These are phyloP conservation scores for Anastatus disparis DNA, from an alignment of 1,140 invertebrate genomes.

Conservation along the genomic window DNA sequence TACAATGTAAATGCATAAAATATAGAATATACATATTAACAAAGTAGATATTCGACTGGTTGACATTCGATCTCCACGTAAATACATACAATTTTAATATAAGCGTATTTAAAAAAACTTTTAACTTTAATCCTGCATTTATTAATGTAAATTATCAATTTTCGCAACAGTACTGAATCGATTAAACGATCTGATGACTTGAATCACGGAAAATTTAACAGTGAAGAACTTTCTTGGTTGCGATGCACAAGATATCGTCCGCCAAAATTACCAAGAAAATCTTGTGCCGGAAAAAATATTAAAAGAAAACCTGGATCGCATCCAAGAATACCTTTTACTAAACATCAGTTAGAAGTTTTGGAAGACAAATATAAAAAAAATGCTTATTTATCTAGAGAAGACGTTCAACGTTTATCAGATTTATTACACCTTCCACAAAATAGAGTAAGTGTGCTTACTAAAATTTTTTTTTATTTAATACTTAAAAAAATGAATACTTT, in stretches of 20 bases:
- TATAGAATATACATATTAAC: too few species aligned
- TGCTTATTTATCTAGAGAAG: conserved; percentile 72
- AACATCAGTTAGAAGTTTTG: conserved; percentile 69
- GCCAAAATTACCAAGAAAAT: conserved; percentile 77
- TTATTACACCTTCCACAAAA: conserved; percentile 71
- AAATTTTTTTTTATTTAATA: not conserved
- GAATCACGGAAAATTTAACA: conserved; percentile 47
- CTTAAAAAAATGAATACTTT: conserved; percentile 9
- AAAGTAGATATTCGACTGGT: too few species aligned
- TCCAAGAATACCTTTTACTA: conserved; percentile 74
- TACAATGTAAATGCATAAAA: too few species aligned
- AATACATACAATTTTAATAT: too few species aligned
- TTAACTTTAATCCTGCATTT: too few species aligned
- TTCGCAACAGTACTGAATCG: not conserved
- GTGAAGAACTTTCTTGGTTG: conserved; percentile 71
- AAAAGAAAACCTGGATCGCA: conserved; percentile 70
- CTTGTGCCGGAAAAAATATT: conserved; percentile 51
- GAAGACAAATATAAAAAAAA: conserved; percentile 71
- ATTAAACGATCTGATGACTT: not conserved
- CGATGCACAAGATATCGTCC: conserved; percentile 81
- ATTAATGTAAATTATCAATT: not conserved
- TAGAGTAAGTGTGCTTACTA: conserved; percentile 64
- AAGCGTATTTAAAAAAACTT: too few species aligned
- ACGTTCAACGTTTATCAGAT: conserved; percentile 70
- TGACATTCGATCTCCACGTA: too few species aligned